These are phyloP conservation scores for Macaria liturata DNA, from an alignment of 2,888 invertebrate species.

Conservation along the genomic window DNA sequence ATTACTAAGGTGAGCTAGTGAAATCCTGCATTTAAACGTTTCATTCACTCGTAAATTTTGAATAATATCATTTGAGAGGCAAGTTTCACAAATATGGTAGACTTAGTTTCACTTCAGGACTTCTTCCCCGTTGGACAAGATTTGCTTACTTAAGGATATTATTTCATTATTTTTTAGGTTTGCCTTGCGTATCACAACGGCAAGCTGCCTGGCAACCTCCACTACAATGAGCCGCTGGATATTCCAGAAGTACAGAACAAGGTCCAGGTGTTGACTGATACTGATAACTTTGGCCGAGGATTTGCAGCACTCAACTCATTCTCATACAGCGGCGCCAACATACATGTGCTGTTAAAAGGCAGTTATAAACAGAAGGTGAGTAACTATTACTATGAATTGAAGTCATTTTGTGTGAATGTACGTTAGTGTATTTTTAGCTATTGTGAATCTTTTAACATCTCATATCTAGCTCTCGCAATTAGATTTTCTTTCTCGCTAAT, in stretches of 20 bases:
- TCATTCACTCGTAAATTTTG: too few species aligned
- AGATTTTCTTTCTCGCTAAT: too few species aligned
- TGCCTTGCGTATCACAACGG: constrained; percentile 51
- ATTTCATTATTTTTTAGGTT: constrained; percentile 33
- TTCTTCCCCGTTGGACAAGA: too few species aligned
- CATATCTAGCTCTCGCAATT: too few species aligned
- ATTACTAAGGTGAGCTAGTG: constrained; percentile 72
- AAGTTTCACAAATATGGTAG: too few species aligned
- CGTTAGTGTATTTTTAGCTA: too few species aligned
- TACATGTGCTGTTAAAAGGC: constrained; percentile 50
- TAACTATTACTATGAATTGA: not conserved
- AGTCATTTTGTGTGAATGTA: too few species aligned
- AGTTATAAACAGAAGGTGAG: constrained; percentile 49
- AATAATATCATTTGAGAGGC: too few species aligned
- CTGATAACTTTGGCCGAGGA: constrained; percentile 41
- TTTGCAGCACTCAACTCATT: constrained; percentile 49
- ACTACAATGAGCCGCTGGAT: constrained; percentile 44
- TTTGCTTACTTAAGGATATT: too few species aligned
- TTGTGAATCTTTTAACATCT: too few species aligned
- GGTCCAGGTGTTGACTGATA: constrained; percentile 45
- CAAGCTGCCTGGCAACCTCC: constrained; percentile 49
- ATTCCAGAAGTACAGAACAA: constrained; percentile 43
- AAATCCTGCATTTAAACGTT: too few species aligned
- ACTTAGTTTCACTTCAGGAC: too few species aligned
- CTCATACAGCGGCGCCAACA: constrained; percentile 45